Percentiles rank a stretch among this genome's conserved stretches.
phyloP scores from a whole-genome alignment of 2,113 vertebrate species.

The Columba livia region DNA sequence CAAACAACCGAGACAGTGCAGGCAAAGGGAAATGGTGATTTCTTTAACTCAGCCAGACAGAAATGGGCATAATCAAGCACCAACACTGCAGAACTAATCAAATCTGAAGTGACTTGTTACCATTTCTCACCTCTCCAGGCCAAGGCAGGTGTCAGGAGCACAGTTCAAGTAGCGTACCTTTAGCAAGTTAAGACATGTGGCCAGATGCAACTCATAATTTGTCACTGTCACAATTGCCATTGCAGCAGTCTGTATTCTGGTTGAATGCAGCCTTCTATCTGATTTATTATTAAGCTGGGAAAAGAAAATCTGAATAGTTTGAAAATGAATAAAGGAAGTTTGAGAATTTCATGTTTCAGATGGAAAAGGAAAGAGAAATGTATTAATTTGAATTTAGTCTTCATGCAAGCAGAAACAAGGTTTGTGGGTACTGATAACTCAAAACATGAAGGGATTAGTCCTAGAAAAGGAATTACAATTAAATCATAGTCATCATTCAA shows the following conservation, averaged over 20 bases:
- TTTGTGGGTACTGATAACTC: background rate
- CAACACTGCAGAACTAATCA: background rate
- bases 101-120: background rate
- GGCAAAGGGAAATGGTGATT: background rate
- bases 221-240: background rate
- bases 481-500: background rate
- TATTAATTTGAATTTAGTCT: background rate
- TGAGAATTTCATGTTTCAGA: background rate
- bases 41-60: background rate
- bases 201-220: background rate
- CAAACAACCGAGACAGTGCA: background rate
- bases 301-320: background rate
- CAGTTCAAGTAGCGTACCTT: background rate
- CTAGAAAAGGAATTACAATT: background rate
- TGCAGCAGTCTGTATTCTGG: background rate
- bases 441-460: background rate
- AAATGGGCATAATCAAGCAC: background rate
- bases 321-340: background rate
- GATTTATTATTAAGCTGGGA: background rate
- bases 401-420: background rate
- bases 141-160: background rate
- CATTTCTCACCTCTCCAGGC: background rate
- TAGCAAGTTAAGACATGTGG: background rate
- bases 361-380: background rate
- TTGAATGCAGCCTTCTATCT: background rate